Percentiles rank a stretch among this genome's conserved stretches.
phyloP scores from a whole-genome alignment of 2,113 vertebrate genomes.

The Eulemur macaco region DNA sequence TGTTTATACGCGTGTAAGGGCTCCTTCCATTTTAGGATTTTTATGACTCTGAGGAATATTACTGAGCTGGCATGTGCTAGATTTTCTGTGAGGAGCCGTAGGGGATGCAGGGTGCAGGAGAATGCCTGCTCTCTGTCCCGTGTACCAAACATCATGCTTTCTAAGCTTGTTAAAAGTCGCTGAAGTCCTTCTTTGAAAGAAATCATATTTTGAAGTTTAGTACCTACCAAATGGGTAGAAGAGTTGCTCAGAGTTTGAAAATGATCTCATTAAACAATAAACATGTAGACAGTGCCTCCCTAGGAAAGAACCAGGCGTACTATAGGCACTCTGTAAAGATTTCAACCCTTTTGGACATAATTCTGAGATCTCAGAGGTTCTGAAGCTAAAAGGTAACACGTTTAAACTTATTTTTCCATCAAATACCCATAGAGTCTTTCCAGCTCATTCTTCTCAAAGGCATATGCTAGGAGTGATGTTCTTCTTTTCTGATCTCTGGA shows the following conservation, averaged over 20 bases:
- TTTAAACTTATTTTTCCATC: not conserved
- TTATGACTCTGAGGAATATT: not conserved
- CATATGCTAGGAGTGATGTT: not conserved
- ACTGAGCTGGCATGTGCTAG: not conserved
- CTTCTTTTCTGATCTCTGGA: not conserved
- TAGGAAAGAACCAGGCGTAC: not conserved
- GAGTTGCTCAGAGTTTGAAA: not conserved
- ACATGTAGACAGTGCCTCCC: accelerated
- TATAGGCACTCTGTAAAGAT: not conserved
- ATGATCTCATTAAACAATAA: not conserved
- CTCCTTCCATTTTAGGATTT: not conserved
- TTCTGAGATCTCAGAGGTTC: not conserved
- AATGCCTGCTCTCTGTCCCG: not conserved
- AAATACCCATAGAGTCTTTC: not conserved
- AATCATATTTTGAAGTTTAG: not conserved
- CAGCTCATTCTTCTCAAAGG: not conserved
- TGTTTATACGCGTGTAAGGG: accelerated
- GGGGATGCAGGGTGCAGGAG: accelerated
- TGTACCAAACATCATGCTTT: not conserved
- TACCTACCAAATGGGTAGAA: not conserved
- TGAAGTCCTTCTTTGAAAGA: not conserved
- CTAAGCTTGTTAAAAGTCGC: not conserved
- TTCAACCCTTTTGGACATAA: not conserved
- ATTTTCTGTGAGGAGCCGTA: not conserved
- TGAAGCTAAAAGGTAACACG: not conserved